Conservation (phyloP, 2,113 vertebrate genomes). For the Stercorarius parasiticus region DNA sequence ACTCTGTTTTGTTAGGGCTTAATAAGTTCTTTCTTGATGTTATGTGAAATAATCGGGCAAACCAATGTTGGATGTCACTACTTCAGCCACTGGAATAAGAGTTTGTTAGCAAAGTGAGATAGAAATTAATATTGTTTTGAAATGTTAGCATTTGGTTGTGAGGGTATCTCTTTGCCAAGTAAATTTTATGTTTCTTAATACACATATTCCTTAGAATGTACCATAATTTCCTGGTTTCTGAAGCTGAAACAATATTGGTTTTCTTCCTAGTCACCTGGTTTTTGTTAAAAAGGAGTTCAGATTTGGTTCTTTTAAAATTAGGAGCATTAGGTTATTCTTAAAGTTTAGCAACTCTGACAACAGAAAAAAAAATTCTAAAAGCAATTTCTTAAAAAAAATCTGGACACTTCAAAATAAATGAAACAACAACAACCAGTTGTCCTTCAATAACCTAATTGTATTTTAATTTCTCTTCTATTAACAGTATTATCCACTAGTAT, state of each 20-base stretch:
- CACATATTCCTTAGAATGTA: neutral
- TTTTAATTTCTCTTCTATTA: neutral
- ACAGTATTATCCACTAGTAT: neutral
- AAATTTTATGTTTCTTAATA: slow-evolving; percentile 14
- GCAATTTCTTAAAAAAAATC: neutral
- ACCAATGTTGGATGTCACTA: neutral
- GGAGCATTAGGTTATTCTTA: neutral
- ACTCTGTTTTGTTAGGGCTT: neutral
- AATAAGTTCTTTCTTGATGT: neutral
- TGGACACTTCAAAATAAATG: neutral
- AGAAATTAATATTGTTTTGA: neutral
- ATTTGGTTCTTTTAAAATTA: neutral
- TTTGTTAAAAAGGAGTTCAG: slow-evolving; percentile 32
- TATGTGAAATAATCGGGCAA: neutral
- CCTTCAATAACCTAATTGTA: neutral
- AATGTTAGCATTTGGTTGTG: neutral
- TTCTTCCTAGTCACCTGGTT: slow-evolving; percentile 27
- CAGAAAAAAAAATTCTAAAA: neutral
- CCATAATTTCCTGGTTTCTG: slow-evolving; percentile 41
- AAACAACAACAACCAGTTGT: neutral
- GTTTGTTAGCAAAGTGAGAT: neutral
- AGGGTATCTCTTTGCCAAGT: neutral
- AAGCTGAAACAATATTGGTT: slow-evolving; percentile 31
- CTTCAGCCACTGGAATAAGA: neutral
- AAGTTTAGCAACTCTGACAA: neutral